A percentile compares a stretch with the other conserved stretches of the same genome.
Evolutionary conservation across 2,113 vertebrate genomes (phyloP).

Genomic region (Xiphophorus couchianus): DNA sequence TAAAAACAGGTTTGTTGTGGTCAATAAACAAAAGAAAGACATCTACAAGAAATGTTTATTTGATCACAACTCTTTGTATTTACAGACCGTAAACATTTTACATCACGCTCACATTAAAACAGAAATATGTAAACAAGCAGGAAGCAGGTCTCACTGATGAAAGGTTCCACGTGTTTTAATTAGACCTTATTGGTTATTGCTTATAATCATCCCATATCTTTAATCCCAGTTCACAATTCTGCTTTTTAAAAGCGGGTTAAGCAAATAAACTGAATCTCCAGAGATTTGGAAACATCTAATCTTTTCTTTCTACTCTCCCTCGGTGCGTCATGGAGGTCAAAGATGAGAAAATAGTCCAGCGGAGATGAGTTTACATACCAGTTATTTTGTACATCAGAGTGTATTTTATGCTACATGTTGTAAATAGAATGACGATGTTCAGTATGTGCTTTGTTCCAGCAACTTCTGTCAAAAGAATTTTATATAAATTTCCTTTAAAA

Average conservation of each 20-base stretch:
- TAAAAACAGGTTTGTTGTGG: not conserved
- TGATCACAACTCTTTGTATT: conserved; percentile 44
- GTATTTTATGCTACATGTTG: conserved; percentile 49
- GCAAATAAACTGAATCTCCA: not conserved
- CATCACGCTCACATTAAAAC: conserved; percentile 44
- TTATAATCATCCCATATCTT: not conserved
- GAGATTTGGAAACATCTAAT: too few species aligned
- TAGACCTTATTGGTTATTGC: not conserved
- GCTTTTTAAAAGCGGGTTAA: not conserved
- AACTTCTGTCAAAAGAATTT: conserved; percentile 28
- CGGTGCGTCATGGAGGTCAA: not conserved
- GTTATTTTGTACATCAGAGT: conserved; percentile 25
- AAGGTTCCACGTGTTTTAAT: not conserved
- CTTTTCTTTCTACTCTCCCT: not conserved
- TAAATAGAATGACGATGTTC: conserved; percentile 34
- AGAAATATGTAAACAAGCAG: conserved; percentile 58
- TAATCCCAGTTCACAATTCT: not conserved
- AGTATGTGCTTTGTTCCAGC: conserved; percentile 4
- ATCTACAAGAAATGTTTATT: conserved; percentile 56
- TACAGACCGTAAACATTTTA: conserved; percentile 48
- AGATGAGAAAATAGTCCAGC: not conserved
- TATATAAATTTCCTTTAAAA: not conserved
- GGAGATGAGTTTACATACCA: not conserved
- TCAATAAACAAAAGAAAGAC: conserved; percentile 13
- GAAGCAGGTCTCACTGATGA: not conserved